Conservation (phyloP, 2,797 vertebrate species). For the Eulemur albifrons region DNA sequence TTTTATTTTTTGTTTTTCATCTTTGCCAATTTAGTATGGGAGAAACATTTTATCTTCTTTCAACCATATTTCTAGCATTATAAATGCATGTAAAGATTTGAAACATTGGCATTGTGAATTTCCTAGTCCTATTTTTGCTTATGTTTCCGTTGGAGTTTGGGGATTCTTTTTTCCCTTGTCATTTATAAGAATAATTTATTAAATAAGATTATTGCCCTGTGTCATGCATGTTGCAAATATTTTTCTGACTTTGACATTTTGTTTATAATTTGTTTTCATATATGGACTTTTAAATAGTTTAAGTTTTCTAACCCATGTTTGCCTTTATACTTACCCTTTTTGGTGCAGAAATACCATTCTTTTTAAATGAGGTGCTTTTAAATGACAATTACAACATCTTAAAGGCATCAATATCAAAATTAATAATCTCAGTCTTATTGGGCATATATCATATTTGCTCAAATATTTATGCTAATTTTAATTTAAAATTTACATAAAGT, state of each 20-base stretch:
- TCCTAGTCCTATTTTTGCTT: background rate
- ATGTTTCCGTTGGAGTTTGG: background rate
- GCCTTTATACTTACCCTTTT: background rate
- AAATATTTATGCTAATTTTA: background rate
- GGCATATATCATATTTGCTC: background rate
- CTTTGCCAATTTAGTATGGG: background rate
- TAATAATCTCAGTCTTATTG: background rate
- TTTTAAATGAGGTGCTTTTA: slow-evolving; percentile 18
- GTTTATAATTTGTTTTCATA: background rate
- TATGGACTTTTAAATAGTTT: background rate
- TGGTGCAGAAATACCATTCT: background rate
- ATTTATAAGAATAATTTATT: background rate
- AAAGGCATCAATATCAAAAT: background rate
- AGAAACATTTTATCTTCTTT: background rate
- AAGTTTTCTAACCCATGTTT: background rate
- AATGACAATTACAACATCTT: background rate
- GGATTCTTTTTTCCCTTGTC: background rate
- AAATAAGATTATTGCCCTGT: background rate
- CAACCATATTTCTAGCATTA: background rate
- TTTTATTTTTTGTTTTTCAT: background rate
- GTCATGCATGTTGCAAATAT: background rate
- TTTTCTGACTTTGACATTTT: slow-evolving; percentile 1
- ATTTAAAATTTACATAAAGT: background rate
- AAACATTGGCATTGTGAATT: background rate
- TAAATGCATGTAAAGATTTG: background rate